Percentiles rank a stretch among this genome's conserved stretches.
These are phyloP conservation scores for Bombus consobrinus DNA, from an alignment of 1,140 invertebrate genomes.

Conservation along the genomic window DNA sequence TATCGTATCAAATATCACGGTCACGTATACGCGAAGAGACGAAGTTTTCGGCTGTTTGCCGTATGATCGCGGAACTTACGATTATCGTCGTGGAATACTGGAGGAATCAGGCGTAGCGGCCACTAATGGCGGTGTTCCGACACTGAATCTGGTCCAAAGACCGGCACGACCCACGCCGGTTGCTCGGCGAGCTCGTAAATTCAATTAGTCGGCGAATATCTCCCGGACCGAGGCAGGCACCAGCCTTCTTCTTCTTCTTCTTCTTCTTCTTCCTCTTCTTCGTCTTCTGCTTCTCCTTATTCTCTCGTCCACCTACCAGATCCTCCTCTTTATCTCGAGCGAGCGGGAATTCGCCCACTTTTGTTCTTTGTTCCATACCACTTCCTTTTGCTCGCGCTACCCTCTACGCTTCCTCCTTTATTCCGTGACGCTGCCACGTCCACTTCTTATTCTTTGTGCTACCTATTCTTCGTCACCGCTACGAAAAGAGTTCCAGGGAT, in stretches of 20 bases:
- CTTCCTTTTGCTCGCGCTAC: slow-evolving; percentile 64
- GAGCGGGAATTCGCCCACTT: slow-evolving; percentile 69
- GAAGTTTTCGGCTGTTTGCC: slow-evolving; percentile 63
- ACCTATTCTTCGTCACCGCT: slow-evolving; percentile 60
- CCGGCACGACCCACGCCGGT: slow-evolving; percentile 68
- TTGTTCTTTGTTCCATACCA: slow-evolving; percentile 69
- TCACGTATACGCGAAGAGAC: slow-evolving; percentile 57
- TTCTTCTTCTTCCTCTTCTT: slow-evolving; percentile 44
- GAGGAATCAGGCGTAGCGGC: slow-evolving; percentile 59
- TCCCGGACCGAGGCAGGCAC: slow-evolving; percentile 64
- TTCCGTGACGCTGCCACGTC: slow-evolving; percentile 59
- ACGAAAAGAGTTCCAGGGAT: slow-evolving; percentile 37
- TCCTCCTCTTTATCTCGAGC: slow-evolving; percentile 62
- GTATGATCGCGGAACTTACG: slow-evolving; percentile 66
- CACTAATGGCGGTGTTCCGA: slow-evolving; percentile 76
- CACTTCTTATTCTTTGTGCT: slow-evolving; percentile 62
- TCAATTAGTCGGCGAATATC: slow-evolving; percentile 79
- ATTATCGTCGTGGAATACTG: slow-evolving; percentile 60
- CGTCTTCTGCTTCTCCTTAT: slow-evolving; percentile 55
- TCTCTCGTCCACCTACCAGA: slow-evolving; percentile 34
- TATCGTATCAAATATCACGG: slow-evolving; percentile 67
- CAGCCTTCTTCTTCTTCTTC: slow-evolving; percentile 62
- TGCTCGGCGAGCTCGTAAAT: slow-evolving; percentile 75
- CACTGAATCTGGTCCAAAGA: slow-evolving; percentile 77
- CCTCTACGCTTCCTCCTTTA: slow-evolving; percentile 63